Evolutionary conservation across 2,113 vertebrate species (phyloP).

Genomic region (Pachycephala philippinensis): DNA sequence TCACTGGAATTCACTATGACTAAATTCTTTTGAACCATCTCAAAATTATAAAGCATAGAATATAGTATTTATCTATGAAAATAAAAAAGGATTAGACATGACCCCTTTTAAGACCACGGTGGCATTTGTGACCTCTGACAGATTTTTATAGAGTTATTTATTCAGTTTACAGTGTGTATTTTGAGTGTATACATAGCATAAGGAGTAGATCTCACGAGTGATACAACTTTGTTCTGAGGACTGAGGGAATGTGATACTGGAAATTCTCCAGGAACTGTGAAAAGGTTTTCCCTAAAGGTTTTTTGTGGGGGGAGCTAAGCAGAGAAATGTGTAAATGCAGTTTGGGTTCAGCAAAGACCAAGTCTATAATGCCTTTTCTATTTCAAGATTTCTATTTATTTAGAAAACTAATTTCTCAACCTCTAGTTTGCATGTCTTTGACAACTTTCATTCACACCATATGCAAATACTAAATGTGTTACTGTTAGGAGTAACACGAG

Average conservation of each 20-base stretch:
- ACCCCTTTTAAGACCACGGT: not conserved
- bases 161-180: conserved; percentile 39
- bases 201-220: not conserved
- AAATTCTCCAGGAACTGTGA: not conserved
- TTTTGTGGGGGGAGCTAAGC: not conserved
- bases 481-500: conserved; percentile 55
- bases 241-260: not conserved
- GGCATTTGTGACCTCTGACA: not conserved
- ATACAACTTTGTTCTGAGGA: not conserved
- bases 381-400: conserved; percentile 65
- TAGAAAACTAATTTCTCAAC: conserved; percentile 51
- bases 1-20: not conserved
- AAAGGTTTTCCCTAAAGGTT: not conserved
- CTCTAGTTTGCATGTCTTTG: conserved; percentile 75
- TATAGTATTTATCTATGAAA: not conserved
- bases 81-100: not conserved
- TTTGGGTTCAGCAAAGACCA: not conserved
- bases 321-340: not conserved
- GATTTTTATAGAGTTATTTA: not conserved
- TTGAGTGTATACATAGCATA: conserved; percentile 27
- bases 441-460: conserved; percentile 73
- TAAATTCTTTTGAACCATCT: not conserved
- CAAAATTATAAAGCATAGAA: not conserved
- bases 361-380: not conserved
- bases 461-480: conserved; percentile 77